These are phyloP conservation scores for Tetramorium simillimum DNA, from an alignment of 1,140 invertebrate species.

Conservation along the genomic window DNA sequence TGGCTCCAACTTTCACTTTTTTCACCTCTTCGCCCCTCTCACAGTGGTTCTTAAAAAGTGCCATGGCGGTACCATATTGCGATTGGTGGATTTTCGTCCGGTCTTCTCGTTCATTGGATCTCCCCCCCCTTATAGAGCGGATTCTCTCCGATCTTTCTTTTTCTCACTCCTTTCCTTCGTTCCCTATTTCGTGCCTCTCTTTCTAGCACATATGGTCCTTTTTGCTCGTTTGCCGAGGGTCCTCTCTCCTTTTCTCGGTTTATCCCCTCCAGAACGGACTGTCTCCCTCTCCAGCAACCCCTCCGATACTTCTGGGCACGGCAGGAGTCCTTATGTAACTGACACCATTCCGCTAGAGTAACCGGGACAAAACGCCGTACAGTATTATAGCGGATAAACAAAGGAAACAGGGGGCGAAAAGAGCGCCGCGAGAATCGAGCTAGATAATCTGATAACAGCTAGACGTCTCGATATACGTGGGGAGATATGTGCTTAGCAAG, in stretches of 20 bases:
- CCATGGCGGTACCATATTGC: conserved; percentile 68
- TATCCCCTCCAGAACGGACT: conserved; percentile 33
- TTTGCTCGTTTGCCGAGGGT: conserved; percentile 51
- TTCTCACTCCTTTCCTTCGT: conserved; percentile 20
- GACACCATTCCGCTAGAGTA: conserved; percentile 82
- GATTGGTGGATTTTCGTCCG: conserved; percentile 78
- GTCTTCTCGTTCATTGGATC: conserved; percentile 76
- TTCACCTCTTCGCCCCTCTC: conserved; percentile 75
- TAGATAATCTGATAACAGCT: conserved; percentile 46
- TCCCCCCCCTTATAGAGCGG: conserved; percentile 51
- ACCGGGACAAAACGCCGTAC: conserved; percentile 80
- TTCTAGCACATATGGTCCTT: conserved; percentile 41
- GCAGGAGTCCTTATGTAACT: conserved; percentile 84
- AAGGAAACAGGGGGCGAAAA: conserved; percentile 53
- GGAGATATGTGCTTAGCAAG: background rate
- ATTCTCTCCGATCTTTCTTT: conserved; percentile 32
- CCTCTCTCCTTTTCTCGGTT: conserved; percentile 66
- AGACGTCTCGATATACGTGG: conserved; percentile 2
- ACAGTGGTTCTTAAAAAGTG: conserved; percentile 64
- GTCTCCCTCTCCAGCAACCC: conserved; percentile 73
- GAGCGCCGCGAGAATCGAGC: conserved; percentile 19
- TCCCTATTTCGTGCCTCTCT: conserved; percentile 25
- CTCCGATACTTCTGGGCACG: conserved; percentile 80
- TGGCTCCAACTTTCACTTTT: conserved; percentile 83
- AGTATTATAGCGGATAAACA: conserved; percentile 72